A percentile compares a stretch with the other conserved stretches of the same genome.
Evolutionary conservation across 2,113 vertebrate species (phyloP).

Genomic region (Murina feae): DNA sequence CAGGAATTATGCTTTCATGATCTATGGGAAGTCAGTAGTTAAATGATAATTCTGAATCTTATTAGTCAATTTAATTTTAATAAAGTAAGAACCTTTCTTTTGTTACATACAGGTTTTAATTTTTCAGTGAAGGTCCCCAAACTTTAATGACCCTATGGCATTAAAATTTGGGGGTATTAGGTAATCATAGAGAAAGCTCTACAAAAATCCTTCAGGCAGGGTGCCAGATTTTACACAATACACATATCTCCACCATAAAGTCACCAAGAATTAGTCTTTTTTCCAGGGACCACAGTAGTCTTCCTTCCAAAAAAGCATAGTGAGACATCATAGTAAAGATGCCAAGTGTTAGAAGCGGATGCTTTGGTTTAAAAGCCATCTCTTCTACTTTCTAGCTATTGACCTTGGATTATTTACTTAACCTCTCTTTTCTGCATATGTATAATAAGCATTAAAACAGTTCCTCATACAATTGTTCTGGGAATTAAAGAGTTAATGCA

Average conservation of each 20-base stretch:
- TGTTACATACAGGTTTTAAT: neutral
- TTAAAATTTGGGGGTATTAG: slow-evolving; percentile 10
- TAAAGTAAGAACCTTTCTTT: neutral
- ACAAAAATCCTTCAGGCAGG: neutral
- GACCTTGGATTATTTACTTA: slow-evolving; percentile 16
- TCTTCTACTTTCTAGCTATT: neutral
- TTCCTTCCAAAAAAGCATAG: neutral
- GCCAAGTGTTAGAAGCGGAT: neutral
- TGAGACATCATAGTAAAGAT: neutral
- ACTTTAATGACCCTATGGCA: neutral
- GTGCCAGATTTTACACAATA: neutral
- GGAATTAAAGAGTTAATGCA: slow-evolving; percentile 31
- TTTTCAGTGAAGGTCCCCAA: neutral
- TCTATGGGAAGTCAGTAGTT: neutral
- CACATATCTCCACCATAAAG: neutral
- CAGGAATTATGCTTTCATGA: neutral
- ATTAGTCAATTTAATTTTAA: neutral
- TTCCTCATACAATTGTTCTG: neutral
- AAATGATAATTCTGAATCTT: neutral
- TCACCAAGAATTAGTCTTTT: neutral
- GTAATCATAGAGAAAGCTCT: neutral
- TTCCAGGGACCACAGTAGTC: neutral
- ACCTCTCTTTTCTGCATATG: neutral
- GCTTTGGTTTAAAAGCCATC: neutral
- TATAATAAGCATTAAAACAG: neutral